Base-by-base conservation (phyloP, 2,797 vertebrate species). In the Balearica regulorum region DNA sequence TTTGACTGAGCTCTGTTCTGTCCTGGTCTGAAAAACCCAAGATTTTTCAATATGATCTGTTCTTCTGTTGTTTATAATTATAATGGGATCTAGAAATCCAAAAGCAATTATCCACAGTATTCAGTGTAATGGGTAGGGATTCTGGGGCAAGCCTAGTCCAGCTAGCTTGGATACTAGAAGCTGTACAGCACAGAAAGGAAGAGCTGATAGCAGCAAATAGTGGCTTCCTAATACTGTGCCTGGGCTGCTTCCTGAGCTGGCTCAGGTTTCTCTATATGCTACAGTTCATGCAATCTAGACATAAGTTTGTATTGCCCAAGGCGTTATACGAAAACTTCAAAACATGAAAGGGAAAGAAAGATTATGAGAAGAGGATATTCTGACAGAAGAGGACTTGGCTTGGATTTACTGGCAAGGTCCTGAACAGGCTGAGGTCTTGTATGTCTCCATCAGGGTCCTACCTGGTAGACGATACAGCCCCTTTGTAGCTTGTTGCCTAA, bases 361-460 rank as follows among this genome's bases (percentile, higher is more conserved):
- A 31, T 44, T 41, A 18, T 43, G 44, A 64, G 18, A 29, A 51
- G 55, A 44, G 13, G 37, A 60, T 81, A 20, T 49, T 83, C 13
- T 64, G 20, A 68, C 64, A 54, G 39, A 26, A 2, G 9, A 22
- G 41, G 37, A 31, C 29, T 73, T 87, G 22, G 43, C 55, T 81
- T 66, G 41, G 53, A 4, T 70, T 64, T 80, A 37, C 57, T 44
- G 39, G 10, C 19, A 48, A 66, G 31, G 41, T 81, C 25, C 21
- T 72, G 35, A 65, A 22, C 12, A 61, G 53, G 15, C 6, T 21
- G 26, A 29, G 35, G 11, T 71, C 46, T 79, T 0, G 0, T 53
- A 15, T 0, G 0, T 64, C 51, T 83, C 51, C 35, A 37, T 64
- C 18, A 54, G 71, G 17, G 12, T 69, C 62, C 4, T 9, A 10